phyloP scores from a whole-genome alignment of 1,140 invertebrate genomes.

The Dolichoris vasculosae region DNA sequence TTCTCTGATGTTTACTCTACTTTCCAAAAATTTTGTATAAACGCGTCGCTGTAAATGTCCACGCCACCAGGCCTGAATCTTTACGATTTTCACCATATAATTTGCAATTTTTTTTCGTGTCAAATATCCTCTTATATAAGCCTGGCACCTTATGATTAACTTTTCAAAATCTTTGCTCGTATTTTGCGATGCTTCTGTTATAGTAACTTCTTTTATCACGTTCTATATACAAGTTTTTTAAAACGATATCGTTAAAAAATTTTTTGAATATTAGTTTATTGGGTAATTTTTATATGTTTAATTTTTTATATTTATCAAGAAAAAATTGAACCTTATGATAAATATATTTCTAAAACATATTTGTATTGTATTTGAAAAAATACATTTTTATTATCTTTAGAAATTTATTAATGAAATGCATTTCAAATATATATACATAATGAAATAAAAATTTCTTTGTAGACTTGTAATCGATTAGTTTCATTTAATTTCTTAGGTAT shows the following conservation, averaged over 20 bases:
- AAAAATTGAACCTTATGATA: too few species aligned
- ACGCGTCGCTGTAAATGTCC: conserved; percentile 72
- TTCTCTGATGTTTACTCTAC: conserved; percentile 54
- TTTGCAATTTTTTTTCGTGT: conserved; percentile 75
- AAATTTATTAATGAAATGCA: too few species aligned
- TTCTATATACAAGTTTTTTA: conserved; percentile 52
- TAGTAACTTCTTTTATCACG: conserved; percentile 72
- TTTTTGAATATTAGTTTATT: background rate
- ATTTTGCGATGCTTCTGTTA: conserved; percentile 60
- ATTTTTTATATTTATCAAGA: too few species aligned
- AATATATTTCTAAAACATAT: too few species aligned
- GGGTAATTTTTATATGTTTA: background rate
- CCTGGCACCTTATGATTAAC: conserved; percentile 77
- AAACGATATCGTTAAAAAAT: background rate
- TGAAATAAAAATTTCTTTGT: background rate
- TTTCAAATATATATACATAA: too few species aligned
- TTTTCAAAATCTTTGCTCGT: conserved; percentile 58
- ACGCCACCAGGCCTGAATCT: conserved; percentile 83
- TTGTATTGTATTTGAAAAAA: background rate
- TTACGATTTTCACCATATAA: conserved; percentile 76
- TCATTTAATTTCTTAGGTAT: too few species aligned
- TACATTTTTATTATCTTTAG: too few species aligned
- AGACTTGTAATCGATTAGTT: background rate
- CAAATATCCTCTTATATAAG: conserved; percentile 79
- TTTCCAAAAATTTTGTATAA: conserved; percentile 73